phyloP scores from a whole-genome alignment of 2,113 vertebrate species.

The Nesoenas mayeri region DNA sequence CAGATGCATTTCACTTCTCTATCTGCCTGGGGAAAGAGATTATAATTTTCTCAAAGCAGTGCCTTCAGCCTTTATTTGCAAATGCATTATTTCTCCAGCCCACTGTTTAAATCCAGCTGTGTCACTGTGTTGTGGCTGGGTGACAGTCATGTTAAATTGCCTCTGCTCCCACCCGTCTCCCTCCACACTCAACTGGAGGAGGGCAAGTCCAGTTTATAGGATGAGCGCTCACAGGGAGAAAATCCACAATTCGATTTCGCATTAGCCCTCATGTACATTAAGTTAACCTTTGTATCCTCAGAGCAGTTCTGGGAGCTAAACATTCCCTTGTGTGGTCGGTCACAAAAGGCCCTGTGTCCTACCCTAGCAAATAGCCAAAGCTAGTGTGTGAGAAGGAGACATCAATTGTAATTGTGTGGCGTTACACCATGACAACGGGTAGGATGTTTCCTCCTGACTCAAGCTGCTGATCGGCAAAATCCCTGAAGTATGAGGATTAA shows the following conservation, averaged over 20 bases:
- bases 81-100: conserved; percentile 15
- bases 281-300: not conserved
- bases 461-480: conserved; percentile 32
- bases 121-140: not conserved
- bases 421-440: conserved; percentile 7
- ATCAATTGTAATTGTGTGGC: conserved; percentile 27
- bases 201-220: not conserved
- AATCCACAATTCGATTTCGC: not conserved
- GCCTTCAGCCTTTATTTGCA: conserved; percentile 48
- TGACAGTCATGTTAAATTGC: not conserved
- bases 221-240: not conserved
- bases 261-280: not conserved
- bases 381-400: not conserved
- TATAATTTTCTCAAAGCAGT: conserved; percentile 50
- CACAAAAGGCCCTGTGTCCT: not conserved
- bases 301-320: not conserved
- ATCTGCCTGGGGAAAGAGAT: conserved; percentile 31
- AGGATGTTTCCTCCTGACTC: conserved; percentile 41
- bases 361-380: not conserved
- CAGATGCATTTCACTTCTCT: conserved; percentile 26
- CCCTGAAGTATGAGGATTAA: conserved; percentile 60
- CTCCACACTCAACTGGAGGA: not conserved
- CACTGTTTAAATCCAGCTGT: not conserved
- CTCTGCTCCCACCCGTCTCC: not conserved
- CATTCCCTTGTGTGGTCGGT: not conserved